A percentile compares a stretch with the other conserved stretches of the same genome.
These are phyloP conservation scores for Lepus townsendii DNA, from an alignment of 2,797 vertebrate species.

Conservation along the genomic window DNA sequence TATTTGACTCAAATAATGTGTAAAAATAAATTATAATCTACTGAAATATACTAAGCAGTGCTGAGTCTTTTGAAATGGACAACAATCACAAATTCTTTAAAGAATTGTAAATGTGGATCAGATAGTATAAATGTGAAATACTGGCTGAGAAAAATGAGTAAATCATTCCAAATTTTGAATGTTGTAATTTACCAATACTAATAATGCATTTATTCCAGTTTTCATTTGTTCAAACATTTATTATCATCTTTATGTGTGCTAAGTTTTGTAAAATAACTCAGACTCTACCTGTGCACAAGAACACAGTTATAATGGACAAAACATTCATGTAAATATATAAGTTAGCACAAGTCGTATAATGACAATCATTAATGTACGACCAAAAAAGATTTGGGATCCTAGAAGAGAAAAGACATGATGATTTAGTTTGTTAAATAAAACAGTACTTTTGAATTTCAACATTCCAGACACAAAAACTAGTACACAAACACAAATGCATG, in stretches of 20 bases:
- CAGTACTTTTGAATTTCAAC: slow-evolving; percentile 3
- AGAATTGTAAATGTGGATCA: background rate
- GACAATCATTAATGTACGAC: background rate
- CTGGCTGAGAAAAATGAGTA: background rate
- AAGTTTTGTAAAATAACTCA: background rate
- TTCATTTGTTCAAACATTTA: background rate
- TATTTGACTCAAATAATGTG: background rate
- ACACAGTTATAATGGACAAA: background rate
- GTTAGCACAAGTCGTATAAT: background rate
- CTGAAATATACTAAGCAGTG: background rate
- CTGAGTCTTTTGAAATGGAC: background rate
- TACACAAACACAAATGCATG: background rate
- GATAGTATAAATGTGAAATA: background rate
- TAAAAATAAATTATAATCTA: background rate
- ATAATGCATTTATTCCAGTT: background rate
- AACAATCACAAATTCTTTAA: background rate
- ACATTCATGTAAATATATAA: background rate
- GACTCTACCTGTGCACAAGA: background rate
- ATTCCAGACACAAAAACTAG: background rate
- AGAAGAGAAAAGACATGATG: background rate
- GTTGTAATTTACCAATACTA: background rate
- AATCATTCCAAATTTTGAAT: background rate
- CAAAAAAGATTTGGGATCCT: background rate
- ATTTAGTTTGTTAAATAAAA: slow-evolving; percentile 5
- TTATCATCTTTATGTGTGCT: background rate